Base-by-base conservation (phyloP, 2,797 vertebrate genomes). In the Arnoldichthys spilopterus region DNA sequence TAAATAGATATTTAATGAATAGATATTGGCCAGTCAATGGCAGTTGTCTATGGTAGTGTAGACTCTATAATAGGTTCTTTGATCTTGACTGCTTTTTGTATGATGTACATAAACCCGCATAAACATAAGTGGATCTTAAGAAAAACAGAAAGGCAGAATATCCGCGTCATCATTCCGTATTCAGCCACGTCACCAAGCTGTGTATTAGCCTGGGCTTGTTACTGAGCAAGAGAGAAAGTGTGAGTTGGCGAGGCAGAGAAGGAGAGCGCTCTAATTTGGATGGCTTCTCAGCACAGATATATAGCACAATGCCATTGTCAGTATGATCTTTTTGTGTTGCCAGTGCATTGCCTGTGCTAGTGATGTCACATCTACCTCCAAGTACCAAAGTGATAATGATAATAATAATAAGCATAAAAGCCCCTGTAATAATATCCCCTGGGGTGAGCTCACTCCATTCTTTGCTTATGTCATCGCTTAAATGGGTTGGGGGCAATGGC, bases 291-390 rank as follows among this genome's bases (percentile, higher is more conserved):
- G 37, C 34, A 67, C 63, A 12, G 30, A 47, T 43, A 45, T 9
- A 1, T 58, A 47, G 2, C 77, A 79, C 59, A 79, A 73, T 67
- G 15, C 49, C 4, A 7, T 24, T 73, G 62, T 73, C 70, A 68
- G 67, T 63, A 24, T 32, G n/a, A n/a, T 12, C 2, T 32, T 67
- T 67, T 59, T 47, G 61, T 7, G 13, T 49, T 66, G 58, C 28
- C 66, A 72, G 56, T 3, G 30, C n/a, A 53, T 28, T 18, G 28
- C 62, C 34, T 70, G 40, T 24, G 54, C 67, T 76, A 62, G 45
- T 76, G 67, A 76, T 34, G 62, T 76, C 73, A 76, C n/a, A 24
- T 56, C 32, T 51, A 13, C 64, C 47, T 22, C 18, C 34, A 32
- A 20, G 47, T 40, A 20, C n/a, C 58, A 76, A 69, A 32, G 30